Evolutionary conservation across 2,888 invertebrate genomes (phyloP).

Genomic region (Adelphocoris suturalis): DNA sequence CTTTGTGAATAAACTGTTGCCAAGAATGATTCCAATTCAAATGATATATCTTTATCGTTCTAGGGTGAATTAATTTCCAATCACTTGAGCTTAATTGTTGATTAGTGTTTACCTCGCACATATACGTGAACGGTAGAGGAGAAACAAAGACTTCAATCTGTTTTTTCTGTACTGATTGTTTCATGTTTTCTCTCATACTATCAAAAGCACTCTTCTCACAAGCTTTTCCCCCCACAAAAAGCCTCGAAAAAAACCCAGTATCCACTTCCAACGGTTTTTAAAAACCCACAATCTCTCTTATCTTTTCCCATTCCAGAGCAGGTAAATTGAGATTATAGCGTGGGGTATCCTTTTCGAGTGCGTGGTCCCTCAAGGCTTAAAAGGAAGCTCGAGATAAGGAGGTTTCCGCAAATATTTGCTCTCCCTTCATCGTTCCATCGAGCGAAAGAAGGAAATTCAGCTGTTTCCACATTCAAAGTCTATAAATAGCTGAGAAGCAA

Average conservation of each 20-base stretch:
- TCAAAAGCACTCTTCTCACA: background rate
- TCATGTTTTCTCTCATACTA: background rate
- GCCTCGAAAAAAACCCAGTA: background rate
- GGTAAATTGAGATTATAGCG: constrained; percentile 34
- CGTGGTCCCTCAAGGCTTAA: constrained; percentile 29
- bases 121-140: background rate
- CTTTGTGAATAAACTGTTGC: no score
- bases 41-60: no score
- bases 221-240: background rate
- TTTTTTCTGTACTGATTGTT: background rate
- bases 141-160: background rate
- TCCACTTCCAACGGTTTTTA: background rate
- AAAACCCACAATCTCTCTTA: background rate
- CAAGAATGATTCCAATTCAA: no score
- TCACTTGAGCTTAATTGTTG: no score
- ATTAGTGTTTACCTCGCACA: no score
- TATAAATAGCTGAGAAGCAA: constrained; percentile 54
- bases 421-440: constrained; percentile 44
- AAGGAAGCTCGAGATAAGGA: constrained; percentile 46
- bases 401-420: constrained; percentile 52
- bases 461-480: constrained; percentile 58
- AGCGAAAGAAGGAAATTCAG: constrained; percentile 18
- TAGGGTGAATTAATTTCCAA: no score
- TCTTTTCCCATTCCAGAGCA: background rate
- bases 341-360: constrained; percentile 15